Percentiles rank a stretch among this genome's conserved stretches.
Conservation (phyloP, 2,888 invertebrate species). For the Microplitis manilae region DNA sequence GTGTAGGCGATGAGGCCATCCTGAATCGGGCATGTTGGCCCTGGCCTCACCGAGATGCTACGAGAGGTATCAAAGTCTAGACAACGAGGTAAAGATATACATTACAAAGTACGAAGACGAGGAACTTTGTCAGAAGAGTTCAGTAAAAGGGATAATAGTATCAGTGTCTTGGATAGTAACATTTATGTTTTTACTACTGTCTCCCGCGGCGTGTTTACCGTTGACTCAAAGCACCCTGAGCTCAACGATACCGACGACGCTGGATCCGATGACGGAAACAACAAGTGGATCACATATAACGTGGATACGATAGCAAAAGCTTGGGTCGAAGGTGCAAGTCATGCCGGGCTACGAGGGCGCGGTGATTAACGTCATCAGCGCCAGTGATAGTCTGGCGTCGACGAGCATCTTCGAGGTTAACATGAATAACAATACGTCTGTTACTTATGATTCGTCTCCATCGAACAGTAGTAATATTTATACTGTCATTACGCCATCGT, state of each 20-base stretch:
- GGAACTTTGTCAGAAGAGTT: background rate
- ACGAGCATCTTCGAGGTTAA: constrained; percentile 67
- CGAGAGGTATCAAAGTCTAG: constrained; percentile 49
- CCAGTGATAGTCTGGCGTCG: constrained; percentile 64
- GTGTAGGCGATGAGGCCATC: constrained; percentile 49
- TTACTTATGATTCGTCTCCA: constrained; percentile 37
- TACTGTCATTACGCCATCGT: constrained; percentile 35
- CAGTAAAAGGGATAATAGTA: background rate
- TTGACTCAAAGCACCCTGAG: no score
- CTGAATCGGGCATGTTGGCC: constrained; percentile 54
- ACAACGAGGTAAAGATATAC: constrained; percentile 33
- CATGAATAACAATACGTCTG: constrained; percentile 61
- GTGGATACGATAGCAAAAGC: constrained; percentile 52
- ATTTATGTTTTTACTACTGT: constrained; percentile 20
- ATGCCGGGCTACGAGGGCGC: constrained; percentile 63
- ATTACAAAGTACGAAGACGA: background rate
- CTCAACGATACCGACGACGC: no score
- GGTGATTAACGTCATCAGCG: constrained; percentile 62
- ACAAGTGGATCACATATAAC: constrained; percentile 34
- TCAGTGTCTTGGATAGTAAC: background rate
- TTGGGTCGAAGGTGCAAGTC: constrained; percentile 66
- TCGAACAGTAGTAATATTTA: constrained; percentile 41
- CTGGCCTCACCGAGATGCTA: constrained; percentile 50
- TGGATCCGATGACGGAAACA: constrained; percentile 7
- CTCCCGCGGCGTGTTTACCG: background rate